These are phyloP conservation scores for Potorous gilbertii DNA, from an alignment of 2,797 vertebrate species.

Conservation along the genomic window DNA sequence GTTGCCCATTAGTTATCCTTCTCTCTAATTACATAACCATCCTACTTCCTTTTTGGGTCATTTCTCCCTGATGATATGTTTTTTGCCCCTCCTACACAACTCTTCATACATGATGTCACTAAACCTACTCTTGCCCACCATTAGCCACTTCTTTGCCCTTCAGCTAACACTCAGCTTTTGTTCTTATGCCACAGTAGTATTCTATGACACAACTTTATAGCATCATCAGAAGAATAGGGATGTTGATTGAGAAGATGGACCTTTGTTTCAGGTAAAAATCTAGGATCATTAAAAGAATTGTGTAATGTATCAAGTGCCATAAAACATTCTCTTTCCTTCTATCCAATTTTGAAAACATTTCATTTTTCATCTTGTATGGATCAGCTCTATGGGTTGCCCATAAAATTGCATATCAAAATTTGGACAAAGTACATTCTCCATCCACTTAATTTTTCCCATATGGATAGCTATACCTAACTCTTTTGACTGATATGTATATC, in stretches of 20 bases:
- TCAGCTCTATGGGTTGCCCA: neutral
- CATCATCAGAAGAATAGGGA: too few species aligned
- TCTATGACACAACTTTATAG: too few species aligned
- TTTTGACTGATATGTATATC: neutral
- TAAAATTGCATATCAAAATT: neutral
- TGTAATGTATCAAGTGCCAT: too few species aligned
- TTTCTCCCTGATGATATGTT: neutral
- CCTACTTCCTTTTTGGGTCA: neutral
- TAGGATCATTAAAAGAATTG: too few species aligned
- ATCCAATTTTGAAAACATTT: neutral
- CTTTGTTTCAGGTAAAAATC: neutral
- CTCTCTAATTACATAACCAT: neutral
- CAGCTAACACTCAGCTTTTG: neutral
- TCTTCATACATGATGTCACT: neutral
- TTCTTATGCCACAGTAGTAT: too few species aligned
- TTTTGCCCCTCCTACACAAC: too few species aligned
- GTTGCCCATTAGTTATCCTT: neutral
- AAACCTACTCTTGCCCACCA: neutral
- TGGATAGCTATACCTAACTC: neutral
- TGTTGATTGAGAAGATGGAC: too few species aligned
- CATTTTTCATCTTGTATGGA: neutral
- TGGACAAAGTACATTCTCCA: neutral
- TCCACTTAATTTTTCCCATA: neutral
- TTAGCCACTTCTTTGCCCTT: neutral
- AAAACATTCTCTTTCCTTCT: neutral